Percentiles rank a stretch among this genome's conserved stretches.
Evolutionary conservation across 2,797 vertebrate genomes (phyloP).

Genomic region (Lates japonicus): DNA sequence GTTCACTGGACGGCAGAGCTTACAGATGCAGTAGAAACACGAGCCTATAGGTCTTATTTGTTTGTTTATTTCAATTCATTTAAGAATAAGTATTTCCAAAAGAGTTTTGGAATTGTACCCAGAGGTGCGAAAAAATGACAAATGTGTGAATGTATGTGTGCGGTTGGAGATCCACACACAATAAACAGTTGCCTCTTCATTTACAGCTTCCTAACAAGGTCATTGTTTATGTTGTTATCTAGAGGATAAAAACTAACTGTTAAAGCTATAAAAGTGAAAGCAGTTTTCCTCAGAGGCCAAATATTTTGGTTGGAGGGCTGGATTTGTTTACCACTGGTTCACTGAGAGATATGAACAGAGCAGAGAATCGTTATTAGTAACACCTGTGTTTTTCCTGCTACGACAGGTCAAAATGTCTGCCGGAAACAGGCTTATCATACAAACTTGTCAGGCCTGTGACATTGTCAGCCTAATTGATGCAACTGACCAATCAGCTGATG

Average conservation of each 20-base stretch:
- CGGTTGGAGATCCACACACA: too few species aligned
- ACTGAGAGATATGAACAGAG: neutral
- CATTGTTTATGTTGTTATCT: neutral
- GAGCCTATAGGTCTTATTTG: neutral
- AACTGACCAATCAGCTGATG: neutral
- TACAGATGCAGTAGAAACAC: neutral
- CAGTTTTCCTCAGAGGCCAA: neutral
- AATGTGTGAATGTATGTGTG: too few species aligned
- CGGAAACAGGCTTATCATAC: neutral
- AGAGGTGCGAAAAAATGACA: too few species aligned
- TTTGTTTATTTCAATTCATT: neutral
- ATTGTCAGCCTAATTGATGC: neutral
- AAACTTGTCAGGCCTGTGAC: neutral
- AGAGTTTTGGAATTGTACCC: too few species aligned
- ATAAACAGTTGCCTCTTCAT: too few species aligned
- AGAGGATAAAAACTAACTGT: neutral
- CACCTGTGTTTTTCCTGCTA: neutral
- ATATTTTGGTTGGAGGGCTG: neutral
- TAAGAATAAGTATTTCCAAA: neutral
- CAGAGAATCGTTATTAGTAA: neutral
- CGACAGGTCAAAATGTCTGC: neutral
- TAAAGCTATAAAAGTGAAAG: neutral
- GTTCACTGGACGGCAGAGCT: too few species aligned
- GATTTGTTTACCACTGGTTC: neutral
- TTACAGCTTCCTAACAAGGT: too few species aligned